A percentile compares a stretch with the other conserved stretches of the same genome.
Evolutionary conservation across 2,888 invertebrate species (phyloP).

Genomic region (Hydriomena furcata): DNA sequence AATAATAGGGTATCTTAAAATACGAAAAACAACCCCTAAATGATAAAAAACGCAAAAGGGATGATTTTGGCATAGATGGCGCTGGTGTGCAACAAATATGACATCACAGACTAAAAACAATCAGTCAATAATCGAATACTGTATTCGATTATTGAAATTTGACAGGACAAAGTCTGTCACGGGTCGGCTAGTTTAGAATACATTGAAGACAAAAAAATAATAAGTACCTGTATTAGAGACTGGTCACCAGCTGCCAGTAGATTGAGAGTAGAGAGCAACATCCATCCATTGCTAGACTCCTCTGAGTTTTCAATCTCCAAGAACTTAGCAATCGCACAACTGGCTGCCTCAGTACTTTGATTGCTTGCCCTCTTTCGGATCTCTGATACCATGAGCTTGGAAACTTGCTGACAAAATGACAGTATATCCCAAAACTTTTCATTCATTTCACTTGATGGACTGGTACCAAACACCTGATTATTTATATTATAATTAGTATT

Average conservation of each 20-base stretch:
- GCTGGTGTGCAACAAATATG: too few relatives aligned
- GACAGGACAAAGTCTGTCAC: too few relatives aligned
- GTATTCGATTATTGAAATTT: too few relatives aligned
- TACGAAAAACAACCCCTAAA: too few relatives aligned
- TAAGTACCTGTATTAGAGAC: conserved; percentile 93
- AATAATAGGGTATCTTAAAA: too few relatives aligned
- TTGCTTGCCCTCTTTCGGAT: conserved; percentile 97
- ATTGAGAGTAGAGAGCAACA: conserved; percentile 95
- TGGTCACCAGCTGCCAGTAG: conserved; percentile 95
- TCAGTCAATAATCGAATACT: too few relatives aligned
- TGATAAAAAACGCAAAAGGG: too few relatives aligned
- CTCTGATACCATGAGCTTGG: conserved; percentile 98
- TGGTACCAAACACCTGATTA: conserved; percentile 93
- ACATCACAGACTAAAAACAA: too few relatives aligned
- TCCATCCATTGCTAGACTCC: conserved; percentile 98
- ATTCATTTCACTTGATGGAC: conserved; percentile 97
- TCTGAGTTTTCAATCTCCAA: conserved; percentile 97
- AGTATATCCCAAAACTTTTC: conserved; percentile 98
- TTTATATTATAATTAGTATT: conserved; percentile 3
- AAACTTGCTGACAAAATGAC: conserved; percentile 97
- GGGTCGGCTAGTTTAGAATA: too few relatives aligned
- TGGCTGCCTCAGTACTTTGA: conserved; percentile 97
- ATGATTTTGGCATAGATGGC: too few relatives aligned
- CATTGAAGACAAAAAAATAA: not conserved
- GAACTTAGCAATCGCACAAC: conserved; percentile 98